phyloP scores from a whole-genome alignment of 2,888 invertebrate genomes.

The Willowsia nigromaculata region DNA sequence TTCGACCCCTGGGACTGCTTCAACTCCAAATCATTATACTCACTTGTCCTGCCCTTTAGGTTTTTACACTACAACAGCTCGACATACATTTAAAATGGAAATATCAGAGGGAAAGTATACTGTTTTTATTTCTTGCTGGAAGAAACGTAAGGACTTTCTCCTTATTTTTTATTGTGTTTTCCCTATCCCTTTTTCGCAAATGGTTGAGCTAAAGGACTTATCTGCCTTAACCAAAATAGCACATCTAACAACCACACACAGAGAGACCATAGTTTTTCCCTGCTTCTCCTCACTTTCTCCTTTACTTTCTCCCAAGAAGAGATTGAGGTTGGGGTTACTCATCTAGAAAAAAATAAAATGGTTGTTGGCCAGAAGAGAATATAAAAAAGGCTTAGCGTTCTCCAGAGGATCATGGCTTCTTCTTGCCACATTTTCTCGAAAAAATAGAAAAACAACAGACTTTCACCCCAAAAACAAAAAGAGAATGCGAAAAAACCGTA shows the following conservation, averaged over 20 bases:
- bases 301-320: background rate
- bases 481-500: background rate
- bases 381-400: slow-evolving; percentile 52
- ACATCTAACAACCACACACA: background rate
- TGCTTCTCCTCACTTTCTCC: background rate
- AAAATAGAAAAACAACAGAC: slow-evolving; percentile 10
- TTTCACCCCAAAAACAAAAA: background rate
- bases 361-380: slow-evolving; percentile 54
- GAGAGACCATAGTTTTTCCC: background rate
- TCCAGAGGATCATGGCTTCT: slow-evolving; percentile 47
- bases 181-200: background rate
- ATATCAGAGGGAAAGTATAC: background rate
- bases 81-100: background rate
- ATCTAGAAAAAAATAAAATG: slow-evolving; percentile 62
- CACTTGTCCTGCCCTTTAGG: background rate
- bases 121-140: background rate
- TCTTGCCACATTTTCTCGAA: slow-evolving; percentile 29
- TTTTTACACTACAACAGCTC: background rate
- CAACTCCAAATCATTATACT: background rate
- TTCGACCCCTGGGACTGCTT: slow-evolving; percentile 34
- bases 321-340: slow-evolving; percentile 65
- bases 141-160: background rate
- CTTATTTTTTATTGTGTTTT: background rate
- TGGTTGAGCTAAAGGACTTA: background rate
- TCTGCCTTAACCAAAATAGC: background rate